phyloP scores from a whole-genome alignment of 64 coral and sea anemone species.

The Astreopora myriophthalma region DNA sequence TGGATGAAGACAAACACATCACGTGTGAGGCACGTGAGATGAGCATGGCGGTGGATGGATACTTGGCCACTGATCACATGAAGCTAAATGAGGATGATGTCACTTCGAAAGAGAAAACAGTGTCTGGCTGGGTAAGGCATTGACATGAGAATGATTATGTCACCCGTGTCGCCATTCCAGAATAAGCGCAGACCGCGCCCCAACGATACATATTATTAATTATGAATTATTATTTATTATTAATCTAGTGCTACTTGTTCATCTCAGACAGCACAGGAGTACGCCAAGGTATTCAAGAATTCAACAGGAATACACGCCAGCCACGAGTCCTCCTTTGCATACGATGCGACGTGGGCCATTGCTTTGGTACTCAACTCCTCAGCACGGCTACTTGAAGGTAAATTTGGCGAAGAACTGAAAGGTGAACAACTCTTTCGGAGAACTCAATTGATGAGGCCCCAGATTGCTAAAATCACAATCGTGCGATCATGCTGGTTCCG shows the following conservation, averaged over 20 bases:
- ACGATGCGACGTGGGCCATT: constrained; percentile 76
- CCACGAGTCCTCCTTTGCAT: constrained; percentile 67
- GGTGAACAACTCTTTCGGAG: background rate
- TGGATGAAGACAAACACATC: constrained; percentile 22
- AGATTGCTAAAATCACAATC: too few species aligned
- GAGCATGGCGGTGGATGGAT: constrained; percentile 24
- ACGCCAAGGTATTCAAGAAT: constrained; percentile 62
- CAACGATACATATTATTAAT: background rate
- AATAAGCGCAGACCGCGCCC: background rate
- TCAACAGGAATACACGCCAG: constrained; percentile 37
- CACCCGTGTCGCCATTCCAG: background rate
- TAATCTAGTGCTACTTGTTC: background rate
- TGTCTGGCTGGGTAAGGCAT: constrained; percentile 20
- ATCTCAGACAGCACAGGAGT: constrained; percentile 60
- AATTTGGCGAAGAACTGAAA: background rate
- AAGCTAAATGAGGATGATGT: constrained; percentile 31
- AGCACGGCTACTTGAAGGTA: constrained; percentile 22
- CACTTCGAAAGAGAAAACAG: constrained; percentile 5
- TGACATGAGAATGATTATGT: too few species aligned
- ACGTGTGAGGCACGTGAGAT: constrained; percentile 28
- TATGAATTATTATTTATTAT: background rate
- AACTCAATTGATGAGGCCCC: too few species aligned
- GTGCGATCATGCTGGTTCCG: too few species aligned
- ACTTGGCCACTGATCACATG: constrained; percentile 56
- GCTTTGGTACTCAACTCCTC: constrained; percentile 46